Conservation (phyloP, 2,797 vertebrate species). For the Hippoglossus hippoglossus region DNA sequence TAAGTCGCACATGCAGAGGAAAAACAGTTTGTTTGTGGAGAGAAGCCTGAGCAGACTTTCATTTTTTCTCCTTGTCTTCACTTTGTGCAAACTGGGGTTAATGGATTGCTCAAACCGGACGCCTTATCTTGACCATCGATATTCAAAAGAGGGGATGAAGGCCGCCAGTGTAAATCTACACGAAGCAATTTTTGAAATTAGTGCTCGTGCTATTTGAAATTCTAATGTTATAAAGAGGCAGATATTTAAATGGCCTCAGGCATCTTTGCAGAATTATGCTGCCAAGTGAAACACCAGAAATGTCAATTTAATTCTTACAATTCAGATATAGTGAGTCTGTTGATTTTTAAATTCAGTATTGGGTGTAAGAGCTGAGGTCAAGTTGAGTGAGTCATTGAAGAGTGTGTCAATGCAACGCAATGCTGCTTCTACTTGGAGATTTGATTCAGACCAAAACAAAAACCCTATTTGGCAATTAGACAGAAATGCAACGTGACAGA, state of each 20-base stretch:
- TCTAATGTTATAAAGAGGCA: constrained; percentile 23
- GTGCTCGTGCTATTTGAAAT: constrained; percentile 39
- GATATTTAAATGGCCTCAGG: constrained; percentile 31
- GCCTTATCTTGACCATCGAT: constrained; percentile 14
- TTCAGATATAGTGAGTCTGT: not conserved
- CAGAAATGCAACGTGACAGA: too few species aligned
- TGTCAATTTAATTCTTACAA: not conserved
- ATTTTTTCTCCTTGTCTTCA: not conserved
- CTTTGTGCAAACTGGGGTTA: constrained; percentile 39
- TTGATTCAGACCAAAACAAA: too few species aligned
- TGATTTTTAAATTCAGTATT: not conserved
- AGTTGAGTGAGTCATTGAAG: not conserved
- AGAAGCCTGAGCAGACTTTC: not conserved
- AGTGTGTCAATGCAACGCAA: too few species aligned
- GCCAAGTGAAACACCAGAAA: constrained; percentile 9
- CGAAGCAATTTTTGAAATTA: constrained; percentile 9
- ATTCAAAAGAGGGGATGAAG: constrained; percentile 41
- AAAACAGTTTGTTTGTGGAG: not conserved
- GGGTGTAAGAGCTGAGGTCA: not conserved
- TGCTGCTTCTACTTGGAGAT: too few species aligned
- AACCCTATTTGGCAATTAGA: too few species aligned
- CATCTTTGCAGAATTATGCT: constrained; percentile 50
- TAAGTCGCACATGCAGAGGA: not conserved
- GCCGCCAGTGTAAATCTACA: constrained; percentile 16
- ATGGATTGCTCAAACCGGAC: constrained; percentile 8